phyloP scores from a whole-genome alignment of 2,797 vertebrate genomes.

The Oophaga sylvatica region DNA sequence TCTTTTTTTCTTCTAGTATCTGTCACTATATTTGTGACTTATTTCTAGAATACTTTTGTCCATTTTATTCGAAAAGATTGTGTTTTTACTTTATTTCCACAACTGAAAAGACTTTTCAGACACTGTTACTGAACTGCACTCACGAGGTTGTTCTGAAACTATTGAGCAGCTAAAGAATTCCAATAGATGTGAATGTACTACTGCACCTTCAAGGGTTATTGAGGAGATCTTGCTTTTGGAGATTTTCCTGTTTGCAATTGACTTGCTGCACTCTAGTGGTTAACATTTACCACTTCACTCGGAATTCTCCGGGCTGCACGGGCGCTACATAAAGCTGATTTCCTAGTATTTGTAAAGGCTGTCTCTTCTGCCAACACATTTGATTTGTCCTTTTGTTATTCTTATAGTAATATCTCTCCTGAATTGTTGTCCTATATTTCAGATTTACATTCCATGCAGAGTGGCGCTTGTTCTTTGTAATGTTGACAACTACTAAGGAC shows the following conservation, averaged over 20 bases:
- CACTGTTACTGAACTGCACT: background rate
- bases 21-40: background rate
- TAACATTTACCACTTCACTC: constrained; percentile 41
- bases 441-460: constrained; percentile 99
- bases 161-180: constrained; percentile 10
- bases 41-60: background rate
- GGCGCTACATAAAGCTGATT: background rate
- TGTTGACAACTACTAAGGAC: constrained; percentile 70
- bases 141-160: constrained; percentile 8
- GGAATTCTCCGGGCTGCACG: background rate
- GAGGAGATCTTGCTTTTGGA: background rate
- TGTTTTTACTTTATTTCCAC: background rate
- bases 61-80: background rate
- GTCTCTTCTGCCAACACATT: constrained; percentile 10
- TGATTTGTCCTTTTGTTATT: background rate
- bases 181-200: constrained; percentile 1
- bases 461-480: constrained; percentile 92
- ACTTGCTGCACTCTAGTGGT: constrained; percentile 51
- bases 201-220: constrained; percentile 15
- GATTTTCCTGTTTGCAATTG: constrained; percentile 40
- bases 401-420: background rate
- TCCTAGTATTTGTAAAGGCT: background rate
- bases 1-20: background rate
- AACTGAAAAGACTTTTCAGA: background rate
- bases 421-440: constrained; percentile 60